A percentile compares a stretch with the other conserved stretches of the same genome.
These are phyloP conservation scores for Periophthalmodon schlosseri DNA, from an alignment of 2,113 vertebrate species.

Conservation along the genomic window DNA sequence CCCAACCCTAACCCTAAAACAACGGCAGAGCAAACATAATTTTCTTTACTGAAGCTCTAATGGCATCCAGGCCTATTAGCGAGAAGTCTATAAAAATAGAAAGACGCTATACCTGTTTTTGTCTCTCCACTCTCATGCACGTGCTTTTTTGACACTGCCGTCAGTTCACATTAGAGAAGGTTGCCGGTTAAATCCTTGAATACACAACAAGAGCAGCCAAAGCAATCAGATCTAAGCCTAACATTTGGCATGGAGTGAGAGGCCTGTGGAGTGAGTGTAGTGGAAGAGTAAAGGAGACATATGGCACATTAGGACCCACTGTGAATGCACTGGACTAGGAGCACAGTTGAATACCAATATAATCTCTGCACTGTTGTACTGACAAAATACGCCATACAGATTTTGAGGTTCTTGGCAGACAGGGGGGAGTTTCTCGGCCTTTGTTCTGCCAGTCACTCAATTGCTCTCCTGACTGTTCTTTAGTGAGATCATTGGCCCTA, in stretches of 20 bases:
- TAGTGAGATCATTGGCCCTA: background rate
- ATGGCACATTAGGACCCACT: constrained; percentile 47
- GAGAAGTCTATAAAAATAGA: background rate
- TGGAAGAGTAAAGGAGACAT: constrained; percentile 50
- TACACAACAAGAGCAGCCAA: constrained; percentile 33
- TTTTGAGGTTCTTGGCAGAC: constrained; percentile 9
- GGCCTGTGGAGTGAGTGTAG: constrained; percentile 35
- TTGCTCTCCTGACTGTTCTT: background rate
- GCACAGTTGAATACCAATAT: constrained; percentile 41
- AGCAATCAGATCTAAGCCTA: constrained; percentile 39
- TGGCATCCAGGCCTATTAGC: background rate
- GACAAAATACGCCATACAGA: constrained; percentile 6
- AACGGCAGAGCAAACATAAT: too few species aligned
- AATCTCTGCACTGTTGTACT: constrained; percentile 21
- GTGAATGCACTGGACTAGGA: constrained; percentile 29
- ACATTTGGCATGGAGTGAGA: constrained; percentile 26
- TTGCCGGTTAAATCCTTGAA: constrained; percentile 24
- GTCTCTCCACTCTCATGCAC: constrained; percentile 6
- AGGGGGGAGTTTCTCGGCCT: background rate
- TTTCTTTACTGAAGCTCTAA: background rate
- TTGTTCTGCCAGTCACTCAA: background rate
- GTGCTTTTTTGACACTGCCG: constrained; percentile 25
- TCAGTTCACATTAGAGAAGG: constrained; percentile 28
- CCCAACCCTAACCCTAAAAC: too few species aligned
- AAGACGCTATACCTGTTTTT: constrained; percentile 20